Conservation (phyloP, 2,888 invertebrate genomes). For the Hemistola chrysoprasaria region DNA sequence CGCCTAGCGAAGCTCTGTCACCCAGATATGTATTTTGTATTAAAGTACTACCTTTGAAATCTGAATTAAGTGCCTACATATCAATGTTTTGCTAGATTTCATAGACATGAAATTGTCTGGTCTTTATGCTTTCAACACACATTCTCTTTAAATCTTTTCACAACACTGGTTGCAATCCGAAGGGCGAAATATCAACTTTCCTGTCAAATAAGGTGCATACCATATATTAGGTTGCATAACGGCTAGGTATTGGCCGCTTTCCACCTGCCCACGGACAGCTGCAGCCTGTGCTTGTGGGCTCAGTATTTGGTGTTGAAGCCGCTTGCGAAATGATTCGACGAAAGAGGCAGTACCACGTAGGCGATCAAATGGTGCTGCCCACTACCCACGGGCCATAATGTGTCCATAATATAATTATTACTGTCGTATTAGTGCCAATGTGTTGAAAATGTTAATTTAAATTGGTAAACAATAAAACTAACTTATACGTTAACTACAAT, state of each 20-base stretch:
- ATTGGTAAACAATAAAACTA: too few species aligned
- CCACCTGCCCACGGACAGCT: constrained; percentile 67
- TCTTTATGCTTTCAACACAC: not conserved
- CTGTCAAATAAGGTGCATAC: constrained; percentile 61
- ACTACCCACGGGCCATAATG: constrained; percentile 46
- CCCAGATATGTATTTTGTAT: too few species aligned
- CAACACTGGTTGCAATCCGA: constrained; percentile 32
- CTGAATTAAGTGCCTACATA: too few species aligned
- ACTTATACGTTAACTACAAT: too few species aligned
- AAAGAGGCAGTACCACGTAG: constrained; percentile 55
- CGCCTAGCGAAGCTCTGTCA: too few species aligned
- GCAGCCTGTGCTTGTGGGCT: constrained; percentile 60
- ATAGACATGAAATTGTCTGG: not conserved
- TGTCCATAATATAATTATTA: constrained; percentile 44
- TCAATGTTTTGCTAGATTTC: too few species aligned
- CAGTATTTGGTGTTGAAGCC: constrained; percentile 62
- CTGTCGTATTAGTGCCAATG: constrained; percentile 32
- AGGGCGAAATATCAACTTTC: constrained; percentile 58
- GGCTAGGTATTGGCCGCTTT: constrained; percentile 63
- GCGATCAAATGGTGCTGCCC: constrained; percentile 52
- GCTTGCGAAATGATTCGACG: constrained; percentile 62
- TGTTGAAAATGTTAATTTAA: constrained; percentile 11
- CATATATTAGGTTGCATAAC: constrained; percentile 67
- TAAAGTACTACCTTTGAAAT: too few species aligned
- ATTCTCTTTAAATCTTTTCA: constrained; percentile 10